Conservation (phyloP, 2,113 vertebrate genomes). For the Clinocottus analis region DNA sequence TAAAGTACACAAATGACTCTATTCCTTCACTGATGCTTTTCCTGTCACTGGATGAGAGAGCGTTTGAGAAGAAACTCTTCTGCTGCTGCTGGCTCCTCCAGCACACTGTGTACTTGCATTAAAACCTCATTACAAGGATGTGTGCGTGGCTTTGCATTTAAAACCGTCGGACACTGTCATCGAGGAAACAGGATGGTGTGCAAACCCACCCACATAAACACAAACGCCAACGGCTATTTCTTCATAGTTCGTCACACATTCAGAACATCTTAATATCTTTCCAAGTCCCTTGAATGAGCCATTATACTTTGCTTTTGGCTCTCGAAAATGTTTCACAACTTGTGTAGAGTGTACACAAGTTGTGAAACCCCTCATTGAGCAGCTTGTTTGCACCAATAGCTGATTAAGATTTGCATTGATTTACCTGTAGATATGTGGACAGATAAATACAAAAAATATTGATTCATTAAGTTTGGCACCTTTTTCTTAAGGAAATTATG, state of each 20-base stretch:
- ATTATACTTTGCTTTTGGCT: slow-evolving; percentile 16
- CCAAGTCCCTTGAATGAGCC: slow-evolving; percentile 6
- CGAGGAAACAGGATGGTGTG: slow-evolving; percentile 25
- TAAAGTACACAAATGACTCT: slow-evolving; percentile 50
- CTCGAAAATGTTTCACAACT: slow-evolving; percentile 3
- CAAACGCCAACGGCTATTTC: slow-evolving; percentile 6
- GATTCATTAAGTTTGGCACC: neutral
- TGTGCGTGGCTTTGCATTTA: slow-evolving; percentile 59
- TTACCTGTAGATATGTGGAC: slow-evolving; percentile 14
- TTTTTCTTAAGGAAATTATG: neutral
- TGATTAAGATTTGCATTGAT: slow-evolving; percentile 35
- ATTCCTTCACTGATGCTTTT: slow-evolving; percentile 26
- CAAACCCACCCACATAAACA: slow-evolving; percentile 5
- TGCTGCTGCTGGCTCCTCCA: slow-evolving; percentile 26
- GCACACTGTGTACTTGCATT: slow-evolving; percentile 63
- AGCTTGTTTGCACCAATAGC: neutral
- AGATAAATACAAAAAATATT: neutral
- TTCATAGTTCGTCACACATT: slow-evolving; percentile 27
- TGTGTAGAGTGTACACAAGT: too few species aligned
- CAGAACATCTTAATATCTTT: slow-evolving; percentile 20
- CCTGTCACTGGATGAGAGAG: slow-evolving; percentile 22
- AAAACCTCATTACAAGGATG: slow-evolving; percentile 65
- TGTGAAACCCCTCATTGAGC: neutral
- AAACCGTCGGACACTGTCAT: slow-evolving; percentile 40
- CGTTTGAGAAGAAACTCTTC: slow-evolving; percentile 26